phyloP scores from a whole-genome alignment of 2,888 invertebrate genomes.

The Sabellastarte sp. region DNA sequence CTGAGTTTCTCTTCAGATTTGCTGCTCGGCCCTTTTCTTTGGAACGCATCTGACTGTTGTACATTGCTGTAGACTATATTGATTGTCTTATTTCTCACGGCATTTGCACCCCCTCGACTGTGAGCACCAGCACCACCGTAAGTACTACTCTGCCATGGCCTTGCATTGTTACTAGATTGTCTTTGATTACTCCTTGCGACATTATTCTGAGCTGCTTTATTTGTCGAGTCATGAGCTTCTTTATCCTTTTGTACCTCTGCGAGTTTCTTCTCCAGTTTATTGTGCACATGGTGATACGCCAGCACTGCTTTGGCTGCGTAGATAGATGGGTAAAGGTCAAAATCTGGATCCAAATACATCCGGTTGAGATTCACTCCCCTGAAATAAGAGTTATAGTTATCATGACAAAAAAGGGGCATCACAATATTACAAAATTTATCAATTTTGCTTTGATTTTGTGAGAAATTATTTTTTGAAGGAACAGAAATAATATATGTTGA shows the following conservation, averaged over 20 bases:
- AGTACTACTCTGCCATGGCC: too few species aligned
- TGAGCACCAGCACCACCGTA: not conserved
- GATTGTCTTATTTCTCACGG: not conserved
- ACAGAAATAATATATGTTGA: too few species aligned
- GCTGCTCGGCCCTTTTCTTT: not conserved
- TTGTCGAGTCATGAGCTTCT: not conserved
- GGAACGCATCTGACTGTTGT: too few species aligned
- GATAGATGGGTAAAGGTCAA: slow-evolving; percentile 76
- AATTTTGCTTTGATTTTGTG: slow-evolving; percentile 13
- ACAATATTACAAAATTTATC: not conserved
- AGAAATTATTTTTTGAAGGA: slow-evolving; percentile 2
- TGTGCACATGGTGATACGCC: slow-evolving; percentile 59
- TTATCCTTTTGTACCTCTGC: slow-evolving; percentile 11
- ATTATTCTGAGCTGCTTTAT: not conserved
- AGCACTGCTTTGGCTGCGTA: slow-evolving; percentile 77
- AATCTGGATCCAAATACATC: slow-evolving; percentile 78
- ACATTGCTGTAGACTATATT: not conserved
- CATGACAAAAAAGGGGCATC: slow-evolving; percentile 32
- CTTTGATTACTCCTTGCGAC: not conserved
- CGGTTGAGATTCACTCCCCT: slow-evolving; percentile 85
- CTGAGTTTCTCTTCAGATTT: not conserved
- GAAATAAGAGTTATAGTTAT: too few species aligned
- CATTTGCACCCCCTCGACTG: not conserved
- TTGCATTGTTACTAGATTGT: too few species aligned
- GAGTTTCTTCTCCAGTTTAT: slow-evolving; percentile 25